These are phyloP conservation scores for Amiota communis DNA, from an alignment of 2,888 invertebrate genomes.

Conservation along the genomic window DNA sequence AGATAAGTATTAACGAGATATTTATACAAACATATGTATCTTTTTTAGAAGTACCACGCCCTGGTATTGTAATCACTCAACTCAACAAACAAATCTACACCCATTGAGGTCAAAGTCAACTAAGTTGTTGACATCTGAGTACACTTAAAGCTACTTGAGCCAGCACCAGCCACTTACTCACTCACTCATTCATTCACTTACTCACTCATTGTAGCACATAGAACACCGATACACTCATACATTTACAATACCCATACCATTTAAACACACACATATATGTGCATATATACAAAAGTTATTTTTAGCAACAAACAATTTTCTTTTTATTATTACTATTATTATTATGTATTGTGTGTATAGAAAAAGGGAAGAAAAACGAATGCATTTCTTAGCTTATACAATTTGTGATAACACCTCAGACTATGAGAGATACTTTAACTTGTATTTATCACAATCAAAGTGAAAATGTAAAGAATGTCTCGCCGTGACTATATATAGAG, in stretches of 20 bases:
- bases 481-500: conserved; percentile 20
- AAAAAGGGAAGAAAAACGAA: background rate
- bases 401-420: conserved; percentile 27
- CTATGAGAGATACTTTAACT: conserved; percentile 33
- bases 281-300: conserved; percentile 5
- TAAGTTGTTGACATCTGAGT: conserved; percentile 21
- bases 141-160: background rate
- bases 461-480: conserved; percentile 20
- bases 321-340: conserved; percentile 2
- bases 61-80: too few species aligned
- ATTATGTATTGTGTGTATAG: too few species aligned
- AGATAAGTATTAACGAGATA: too few species aligned
- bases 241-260: background rate
- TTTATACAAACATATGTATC: too few species aligned
- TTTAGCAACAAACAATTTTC: conserved; percentile 26
- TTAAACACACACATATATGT: background rate
- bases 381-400: conserved; percentile 19
- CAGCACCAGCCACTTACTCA: background rate
- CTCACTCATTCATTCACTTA: background rate
- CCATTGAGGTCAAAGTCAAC: conserved; percentile 18
- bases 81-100: conserved; percentile 3
- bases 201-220: background rate
- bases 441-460: conserved; percentile 51
- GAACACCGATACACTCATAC: background rate
- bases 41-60: too few species aligned